phyloP scores from a whole-genome alignment of 2,797 vertebrate genomes.

The Triplophysa bombifrons region DNA sequence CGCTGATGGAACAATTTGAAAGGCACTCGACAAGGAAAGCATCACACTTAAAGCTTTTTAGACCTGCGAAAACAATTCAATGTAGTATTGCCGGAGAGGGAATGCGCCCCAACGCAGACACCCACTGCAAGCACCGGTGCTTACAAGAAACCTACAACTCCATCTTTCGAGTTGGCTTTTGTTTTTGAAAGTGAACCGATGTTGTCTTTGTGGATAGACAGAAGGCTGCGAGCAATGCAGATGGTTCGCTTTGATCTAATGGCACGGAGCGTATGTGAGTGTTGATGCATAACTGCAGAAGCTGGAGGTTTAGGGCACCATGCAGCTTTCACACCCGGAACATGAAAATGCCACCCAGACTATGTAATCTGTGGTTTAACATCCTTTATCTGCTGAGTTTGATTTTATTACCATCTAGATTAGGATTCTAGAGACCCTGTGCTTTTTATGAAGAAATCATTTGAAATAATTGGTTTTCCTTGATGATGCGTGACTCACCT shows the following conservation, averaged over 20 bases:
- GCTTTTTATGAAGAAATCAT: not conserved
- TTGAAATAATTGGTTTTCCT: not conserved
- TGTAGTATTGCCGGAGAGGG: slow-evolving; percentile 10
- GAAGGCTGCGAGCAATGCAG: slow-evolving; percentile 21
- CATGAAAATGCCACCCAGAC: slow-evolving; percentile 11
- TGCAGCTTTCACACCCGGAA: not conserved
- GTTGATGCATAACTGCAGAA: not conserved
- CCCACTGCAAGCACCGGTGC: not conserved
- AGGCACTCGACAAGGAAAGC: slow-evolving; percentile 34
- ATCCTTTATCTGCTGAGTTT: not conserved
- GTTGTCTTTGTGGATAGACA: slow-evolving; percentile 13
- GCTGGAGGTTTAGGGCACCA: slow-evolving; percentile 2
- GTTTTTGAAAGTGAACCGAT: slow-evolving; percentile 2
- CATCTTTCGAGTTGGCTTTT: not conserved
- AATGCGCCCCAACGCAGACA: slow-evolving; percentile 1
- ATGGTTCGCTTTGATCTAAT: slow-evolving; percentile 37
- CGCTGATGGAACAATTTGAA: slow-evolving; percentile 36
- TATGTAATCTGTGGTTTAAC: not conserved
- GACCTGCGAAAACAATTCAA: slow-evolving; percentile 35
- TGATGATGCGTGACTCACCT: too few relatives aligned
- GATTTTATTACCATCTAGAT: not conserved
- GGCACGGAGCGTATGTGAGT: not conserved
- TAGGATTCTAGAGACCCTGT: not conserved
- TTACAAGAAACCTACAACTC: not conserved
- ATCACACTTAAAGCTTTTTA: slow-evolving; percentile 24